phyloP scores from a whole-genome alignment of 2,113 vertebrate species.

The Actenoides hombroni region DNA sequence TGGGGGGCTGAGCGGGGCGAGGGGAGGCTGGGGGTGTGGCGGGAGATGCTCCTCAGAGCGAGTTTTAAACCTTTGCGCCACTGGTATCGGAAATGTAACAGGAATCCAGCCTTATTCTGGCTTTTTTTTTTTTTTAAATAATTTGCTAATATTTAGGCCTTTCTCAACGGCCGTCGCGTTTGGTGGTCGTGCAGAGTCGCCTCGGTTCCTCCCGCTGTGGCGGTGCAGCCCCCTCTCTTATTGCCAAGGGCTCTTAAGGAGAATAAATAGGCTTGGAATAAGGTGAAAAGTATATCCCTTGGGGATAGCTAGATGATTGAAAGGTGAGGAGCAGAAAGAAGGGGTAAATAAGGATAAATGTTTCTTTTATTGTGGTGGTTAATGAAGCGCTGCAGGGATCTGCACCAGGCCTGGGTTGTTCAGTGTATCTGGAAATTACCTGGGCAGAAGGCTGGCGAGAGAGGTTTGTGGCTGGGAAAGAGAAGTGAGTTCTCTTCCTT shows the following conservation, averaged over 20 bases:
- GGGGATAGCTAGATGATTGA: accelerated
- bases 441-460: background rate
- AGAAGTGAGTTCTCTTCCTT: background rate
- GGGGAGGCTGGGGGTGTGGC: background rate
- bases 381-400: accelerated
- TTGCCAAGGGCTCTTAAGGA: background rate
- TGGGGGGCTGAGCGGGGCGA: too few species aligned
- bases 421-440: accelerated
- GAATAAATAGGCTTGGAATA: background rate
- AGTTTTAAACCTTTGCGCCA: background rate
- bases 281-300: background rate
- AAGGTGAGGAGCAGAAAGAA: background rate
- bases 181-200: too few species aligned
- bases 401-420: too few species aligned
- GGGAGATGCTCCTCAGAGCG: background rate
- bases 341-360: background rate
- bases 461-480: background rate
- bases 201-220: too few species aligned
- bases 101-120: background rate
- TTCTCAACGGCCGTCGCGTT: background rate
- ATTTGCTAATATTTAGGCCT: background rate
- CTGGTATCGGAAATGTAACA: accelerated
- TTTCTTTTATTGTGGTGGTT: background rate
- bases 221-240: too few species aligned
- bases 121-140: background rate